Conservation (phyloP, 2,113 vertebrate species). For the Amia ocellicauda region DNA sequence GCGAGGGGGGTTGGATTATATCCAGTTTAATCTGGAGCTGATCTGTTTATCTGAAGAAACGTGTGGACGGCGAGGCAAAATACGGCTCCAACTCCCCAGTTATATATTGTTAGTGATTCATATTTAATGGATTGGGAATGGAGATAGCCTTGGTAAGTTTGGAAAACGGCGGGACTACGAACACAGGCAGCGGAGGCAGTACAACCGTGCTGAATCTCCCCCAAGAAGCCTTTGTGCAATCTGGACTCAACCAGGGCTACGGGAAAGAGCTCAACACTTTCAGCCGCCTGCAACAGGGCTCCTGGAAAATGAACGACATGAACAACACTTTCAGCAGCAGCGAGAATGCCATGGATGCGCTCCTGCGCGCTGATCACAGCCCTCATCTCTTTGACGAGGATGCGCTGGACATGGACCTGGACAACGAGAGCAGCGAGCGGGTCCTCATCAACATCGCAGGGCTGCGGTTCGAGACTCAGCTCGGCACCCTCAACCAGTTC, state of each 20-base stretch:
- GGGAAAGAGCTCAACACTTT: constrained; percentile 55
- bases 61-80: constrained; percentile 31
- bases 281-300: constrained; percentile 41
- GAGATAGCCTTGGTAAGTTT: constrained; percentile 85
- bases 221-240: constrained; percentile 50
- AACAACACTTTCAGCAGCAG: constrained; percentile 65
- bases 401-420: constrained; percentile 61
- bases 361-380: constrained; percentile 70
- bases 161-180: constrained; percentile 77
- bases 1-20: constrained; percentile 24
- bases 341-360: constrained; percentile 68
- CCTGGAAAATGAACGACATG: constrained; percentile 70
- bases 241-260: constrained; percentile 48
- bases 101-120: constrained; percentile 30
- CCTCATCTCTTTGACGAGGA: constrained; percentile 71
- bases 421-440: constrained; percentile 69
- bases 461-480: constrained; percentile 89
- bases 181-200: constrained; percentile 58
- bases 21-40: constrained; percentile 26
- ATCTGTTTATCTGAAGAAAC: constrained; percentile 13
- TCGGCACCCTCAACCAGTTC: constrained; percentile 93
- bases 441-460: constrained; percentile 94
- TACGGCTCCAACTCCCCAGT: constrained; percentile 50
- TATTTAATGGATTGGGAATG: constrained; percentile 72
- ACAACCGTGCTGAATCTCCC: constrained; percentile 60